A percentile compares a stretch with the other conserved stretches of the same genome.
phyloP scores from a whole-genome alignment of 2,113 vertebrate genomes.

The Scolopax mira region DNA sequence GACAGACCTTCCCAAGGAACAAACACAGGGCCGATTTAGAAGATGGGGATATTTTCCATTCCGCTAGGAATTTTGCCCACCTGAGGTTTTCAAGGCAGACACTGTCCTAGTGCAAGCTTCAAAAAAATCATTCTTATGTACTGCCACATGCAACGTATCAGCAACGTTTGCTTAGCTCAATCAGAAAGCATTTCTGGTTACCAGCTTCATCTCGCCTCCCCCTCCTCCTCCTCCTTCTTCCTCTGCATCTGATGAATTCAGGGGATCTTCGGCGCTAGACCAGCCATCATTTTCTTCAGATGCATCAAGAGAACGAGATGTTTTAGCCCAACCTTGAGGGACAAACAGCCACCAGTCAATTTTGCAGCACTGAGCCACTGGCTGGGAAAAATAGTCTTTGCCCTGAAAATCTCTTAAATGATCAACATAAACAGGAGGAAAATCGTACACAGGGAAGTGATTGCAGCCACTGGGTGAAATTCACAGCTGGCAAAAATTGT shows the following conservation, averaged over 20 bases:
- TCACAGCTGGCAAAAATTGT: background rate
- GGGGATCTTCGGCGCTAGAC: constrained; percentile 90
- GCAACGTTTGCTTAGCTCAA: background rate
- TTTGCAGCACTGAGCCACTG: background rate
- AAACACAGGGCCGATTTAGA: background rate
- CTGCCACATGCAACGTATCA: background rate
- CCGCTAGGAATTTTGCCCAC: background rate
- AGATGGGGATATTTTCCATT: background rate
- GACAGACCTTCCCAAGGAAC: background rate
- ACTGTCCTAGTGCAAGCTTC: background rate
- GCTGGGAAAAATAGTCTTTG: background rate
- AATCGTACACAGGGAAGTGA: background rate
- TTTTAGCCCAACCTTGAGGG: constrained; percentile 87
- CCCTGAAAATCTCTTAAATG: background rate
- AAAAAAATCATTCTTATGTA: background rate
- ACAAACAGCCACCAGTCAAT: background rate
- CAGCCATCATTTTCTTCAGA: constrained; percentile 92
- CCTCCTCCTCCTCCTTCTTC: constrained; percentile 76
- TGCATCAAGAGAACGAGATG: constrained; percentile 83
- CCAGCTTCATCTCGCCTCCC: constrained; percentile 81
- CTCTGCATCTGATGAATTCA: constrained; percentile 91
- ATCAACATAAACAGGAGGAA: background rate
- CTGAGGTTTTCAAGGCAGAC: background rate
- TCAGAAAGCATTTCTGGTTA: constrained; percentile 43
- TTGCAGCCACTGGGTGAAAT: background rate